These are phyloP conservation scores for Himalopsyche anomala DNA, from an alignment of 2,888 invertebrate genomes.

Conservation along the genomic window DNA sequence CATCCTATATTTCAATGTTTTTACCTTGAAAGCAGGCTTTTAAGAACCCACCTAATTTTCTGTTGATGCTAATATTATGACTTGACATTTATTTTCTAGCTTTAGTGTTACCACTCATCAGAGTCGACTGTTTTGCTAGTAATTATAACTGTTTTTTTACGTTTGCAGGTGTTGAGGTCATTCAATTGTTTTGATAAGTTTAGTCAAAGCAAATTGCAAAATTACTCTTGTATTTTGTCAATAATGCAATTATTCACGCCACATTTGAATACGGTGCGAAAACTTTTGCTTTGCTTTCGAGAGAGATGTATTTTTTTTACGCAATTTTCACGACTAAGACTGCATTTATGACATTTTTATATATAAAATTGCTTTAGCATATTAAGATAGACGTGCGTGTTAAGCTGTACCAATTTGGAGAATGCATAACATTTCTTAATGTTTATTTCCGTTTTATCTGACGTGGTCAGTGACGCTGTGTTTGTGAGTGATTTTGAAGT, in stretches of 20 bases:
- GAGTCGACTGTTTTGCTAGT: background rate
- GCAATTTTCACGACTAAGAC: constrained; percentile 50
- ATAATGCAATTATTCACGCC: background rate
- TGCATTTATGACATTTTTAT: constrained; percentile 45
- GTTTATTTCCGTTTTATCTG: constrained; percentile 14
- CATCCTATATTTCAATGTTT: too few species aligned
- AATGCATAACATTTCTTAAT: background rate
- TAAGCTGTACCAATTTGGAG: constrained; percentile 4
- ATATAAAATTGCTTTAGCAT: background rate
- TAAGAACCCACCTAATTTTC: too few species aligned
- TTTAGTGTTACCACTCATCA: too few species aligned
- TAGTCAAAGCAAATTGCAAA: background rate
- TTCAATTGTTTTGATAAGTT: constrained; percentile 14
- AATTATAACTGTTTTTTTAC: background rate
- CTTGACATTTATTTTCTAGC: too few species aligned
- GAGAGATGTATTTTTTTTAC: constrained; percentile 1
- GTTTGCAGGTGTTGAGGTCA: constrained; percentile 4
- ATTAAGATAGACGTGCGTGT: background rate
- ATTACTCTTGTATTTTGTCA: background rate
- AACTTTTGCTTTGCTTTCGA: constrained; percentile 32
- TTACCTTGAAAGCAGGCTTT: too few species aligned
- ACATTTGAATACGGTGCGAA: constrained; percentile 11
- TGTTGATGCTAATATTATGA: too few species aligned
- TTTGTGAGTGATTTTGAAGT: constrained; percentile 55
- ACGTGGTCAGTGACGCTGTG: constrained; percentile 11